Evolutionary conservation across 2,797 vertebrate species (phyloP).

Genomic region (Sphenopsis melanotis): DNA sequence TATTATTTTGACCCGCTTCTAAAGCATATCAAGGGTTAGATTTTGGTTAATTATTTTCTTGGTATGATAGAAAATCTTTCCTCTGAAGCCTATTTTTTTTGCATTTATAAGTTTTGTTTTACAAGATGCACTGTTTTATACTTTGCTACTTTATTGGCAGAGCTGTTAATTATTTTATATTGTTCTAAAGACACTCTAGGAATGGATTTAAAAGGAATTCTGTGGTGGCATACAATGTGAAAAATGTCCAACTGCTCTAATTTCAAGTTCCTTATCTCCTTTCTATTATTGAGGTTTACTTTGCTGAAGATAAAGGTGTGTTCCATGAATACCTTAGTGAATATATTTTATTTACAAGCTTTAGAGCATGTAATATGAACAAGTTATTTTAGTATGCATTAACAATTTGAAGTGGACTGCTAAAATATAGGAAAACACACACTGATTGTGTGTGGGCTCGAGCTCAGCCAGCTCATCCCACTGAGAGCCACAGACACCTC

Average conservation of each 20-base stretch:
- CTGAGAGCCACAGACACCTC: neutral
- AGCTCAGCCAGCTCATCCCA: neutral
- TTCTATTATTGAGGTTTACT: neutral
- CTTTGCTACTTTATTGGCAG: neutral
- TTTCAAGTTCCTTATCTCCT: neutral
- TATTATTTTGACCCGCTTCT: neutral
- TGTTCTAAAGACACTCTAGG: neutral
- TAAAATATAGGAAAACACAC: neutral
- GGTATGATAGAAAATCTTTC: neutral
- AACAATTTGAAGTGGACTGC: neutral
- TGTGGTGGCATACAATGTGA: neutral
- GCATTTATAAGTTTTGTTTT: neutral
- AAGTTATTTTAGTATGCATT: neutral
- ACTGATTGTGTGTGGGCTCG: accelerated
- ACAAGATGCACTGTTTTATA: neutral
- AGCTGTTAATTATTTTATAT: neutral
- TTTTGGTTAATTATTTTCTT: neutral
- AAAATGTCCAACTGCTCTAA: neutral
- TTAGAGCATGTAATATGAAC: neutral
- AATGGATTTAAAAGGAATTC: neutral
- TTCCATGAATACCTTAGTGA: neutral
- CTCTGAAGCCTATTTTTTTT: neutral
- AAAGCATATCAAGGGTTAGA: neutral
- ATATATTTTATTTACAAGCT: neutral
- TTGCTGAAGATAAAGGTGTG: neutral